Conservation (phyloP, 2,888 invertebrate species). For the Xylota sylvarum region DNA sequence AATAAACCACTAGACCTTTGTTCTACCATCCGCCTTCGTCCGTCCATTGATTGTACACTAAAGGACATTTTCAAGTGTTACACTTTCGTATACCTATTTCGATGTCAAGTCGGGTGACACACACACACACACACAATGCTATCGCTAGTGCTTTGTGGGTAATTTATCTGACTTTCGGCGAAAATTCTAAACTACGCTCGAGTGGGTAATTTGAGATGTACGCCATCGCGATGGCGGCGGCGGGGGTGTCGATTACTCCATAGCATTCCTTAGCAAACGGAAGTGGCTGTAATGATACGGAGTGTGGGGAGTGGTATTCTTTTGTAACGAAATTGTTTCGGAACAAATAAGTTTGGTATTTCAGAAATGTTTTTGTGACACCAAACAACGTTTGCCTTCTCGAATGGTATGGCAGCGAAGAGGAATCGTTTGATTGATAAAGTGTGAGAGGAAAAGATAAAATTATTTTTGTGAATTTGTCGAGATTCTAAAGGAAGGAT, state of each 20-base stretch:
- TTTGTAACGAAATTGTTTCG: slow-evolving; percentile 19
- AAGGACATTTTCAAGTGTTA: slow-evolving; percentile 20
- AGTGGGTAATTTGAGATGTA: slow-evolving; percentile 15
- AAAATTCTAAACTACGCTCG: slow-evolving; percentile 20
- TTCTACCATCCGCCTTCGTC: neutral
- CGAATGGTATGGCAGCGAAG: neutral
- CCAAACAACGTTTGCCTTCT: neutral
- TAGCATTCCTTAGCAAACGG: neutral
- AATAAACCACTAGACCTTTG: neutral
- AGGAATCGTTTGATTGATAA: slow-evolving; percentile 33
- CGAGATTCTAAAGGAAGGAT: neutral
- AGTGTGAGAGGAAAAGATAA: slow-evolving; percentile 19
- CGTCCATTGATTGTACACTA: slow-evolving; percentile 8
- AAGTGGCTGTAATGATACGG: neutral
- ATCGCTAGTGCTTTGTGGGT: slow-evolving; percentile 43
- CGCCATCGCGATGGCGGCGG: too few relatives aligned
- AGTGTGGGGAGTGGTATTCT: slow-evolving; percentile 8
- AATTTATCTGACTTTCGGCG: slow-evolving; percentile 55
- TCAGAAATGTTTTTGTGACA: slow-evolving; percentile 10
- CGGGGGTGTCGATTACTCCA: neutral
- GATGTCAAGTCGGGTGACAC: slow-evolving; percentile 32
- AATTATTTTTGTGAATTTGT: neutral
- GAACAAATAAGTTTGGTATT: slow-evolving; percentile 22
- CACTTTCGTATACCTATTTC: slow-evolving; percentile 8
- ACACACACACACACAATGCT: slow-evolving; percentile 8